Percentiles rank a stretch among this genome's conserved stretches.
These are phyloP conservation scores for Albula glossodonta DNA, from an alignment of 2,113 vertebrate species.

Conservation along the genomic window DNA sequence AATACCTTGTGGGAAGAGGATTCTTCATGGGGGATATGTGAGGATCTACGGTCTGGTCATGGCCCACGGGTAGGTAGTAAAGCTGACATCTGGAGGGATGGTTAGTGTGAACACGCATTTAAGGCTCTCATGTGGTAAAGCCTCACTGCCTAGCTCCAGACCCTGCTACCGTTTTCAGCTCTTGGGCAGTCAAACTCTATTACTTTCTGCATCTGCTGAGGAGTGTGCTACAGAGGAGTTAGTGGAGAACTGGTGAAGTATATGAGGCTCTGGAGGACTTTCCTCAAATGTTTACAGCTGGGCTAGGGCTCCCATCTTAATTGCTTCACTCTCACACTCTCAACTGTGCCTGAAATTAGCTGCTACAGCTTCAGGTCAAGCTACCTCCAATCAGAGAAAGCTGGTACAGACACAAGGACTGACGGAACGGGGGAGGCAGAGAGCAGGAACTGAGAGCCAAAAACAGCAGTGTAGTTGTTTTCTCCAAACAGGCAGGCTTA, in stretches of 20 bases:
- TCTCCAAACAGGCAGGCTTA: constrained; percentile 34
- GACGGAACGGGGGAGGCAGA: too few relatives aligned
- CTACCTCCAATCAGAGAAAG: neutral
- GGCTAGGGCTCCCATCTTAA: neutral
- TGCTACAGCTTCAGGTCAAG: neutral
- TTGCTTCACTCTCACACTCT: too few relatives aligned
- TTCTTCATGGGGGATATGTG: neutral
- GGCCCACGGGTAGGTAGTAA: neutral
- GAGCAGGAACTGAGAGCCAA: constrained; percentile 9
- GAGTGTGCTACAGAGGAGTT: too few relatives aligned
- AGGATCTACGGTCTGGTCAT: neutral
- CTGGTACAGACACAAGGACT: neutral
- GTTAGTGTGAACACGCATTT: neutral
- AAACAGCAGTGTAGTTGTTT: constrained; percentile 41
- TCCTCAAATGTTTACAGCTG: too few relatives aligned
- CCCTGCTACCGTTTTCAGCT: too few relatives aligned
- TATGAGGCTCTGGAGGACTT: too few relatives aligned
- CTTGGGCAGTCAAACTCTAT: too few relatives aligned
- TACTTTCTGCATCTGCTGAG: too few relatives aligned
- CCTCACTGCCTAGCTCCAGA: neutral
- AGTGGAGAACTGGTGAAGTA: neutral
- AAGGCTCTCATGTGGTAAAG: neutral
- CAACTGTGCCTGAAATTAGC: too few relatives aligned
- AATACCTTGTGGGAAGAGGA: neutral
- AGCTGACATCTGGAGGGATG: neutral